Evolutionary conservation across 1,140 invertebrate genomes (phyloP).

Genomic region (Leptinotarsa lineolata): DNA sequence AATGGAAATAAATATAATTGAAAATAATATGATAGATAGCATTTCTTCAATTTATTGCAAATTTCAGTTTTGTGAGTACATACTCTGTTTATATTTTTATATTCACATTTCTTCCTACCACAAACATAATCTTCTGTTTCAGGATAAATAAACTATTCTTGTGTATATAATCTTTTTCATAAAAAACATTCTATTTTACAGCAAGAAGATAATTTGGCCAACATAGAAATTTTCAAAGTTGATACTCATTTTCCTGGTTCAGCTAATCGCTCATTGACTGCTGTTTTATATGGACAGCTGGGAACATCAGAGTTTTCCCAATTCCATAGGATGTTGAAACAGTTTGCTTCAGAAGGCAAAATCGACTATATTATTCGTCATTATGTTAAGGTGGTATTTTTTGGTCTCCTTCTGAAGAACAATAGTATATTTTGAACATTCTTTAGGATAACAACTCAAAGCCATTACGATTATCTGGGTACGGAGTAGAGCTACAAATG

Average conservation of each 20-base stretch:
- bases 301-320: conserved; percentile 73
- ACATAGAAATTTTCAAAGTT: conserved; percentile 70
- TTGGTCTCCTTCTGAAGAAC: not conserved
- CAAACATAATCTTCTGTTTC: not conserved
- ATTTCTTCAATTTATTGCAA: too few species aligned
- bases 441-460: conserved; percentile 62
- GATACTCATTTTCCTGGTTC: conserved; percentile 85
- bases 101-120: too few species aligned
- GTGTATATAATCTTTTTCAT: too few species aligned
- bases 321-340: conserved; percentile 75
- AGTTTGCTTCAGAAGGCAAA: conserved; percentile 67
- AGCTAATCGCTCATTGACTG: conserved; percentile 68
- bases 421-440: conserved; percentile 12
- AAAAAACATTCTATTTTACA: conserved; percentile 10
- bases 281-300: conserved; percentile 86
- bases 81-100: too few species aligned
- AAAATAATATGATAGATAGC: too few species aligned
- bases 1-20: too few species aligned
- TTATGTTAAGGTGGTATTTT: conserved; percentile 70
- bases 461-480: conserved; percentile 86
- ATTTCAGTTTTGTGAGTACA: too few species aligned
- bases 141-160: not conserved
- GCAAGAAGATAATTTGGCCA: conserved; percentile 40
- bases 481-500: conserved; percentile 97
- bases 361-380: conserved; percentile 89